These are phyloP conservation scores for honey bee (Apis mellifera) DNA, from an alignment of 1,140 invertebrate genomes.

Conservation along the genomic window Amel_HAv3.1 CM009934.2:4896501-4897000, in stretches of 20 bases:
- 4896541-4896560: too few species aligned
- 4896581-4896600: neutral
- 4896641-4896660: constrained; percentile 6
- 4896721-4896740: neutral
- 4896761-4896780: neutral
- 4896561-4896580: neutral
- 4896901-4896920: too few species aligned
- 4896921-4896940: too few species aligned
- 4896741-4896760: neutral
- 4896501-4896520: too few species aligned
- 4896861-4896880: neutral
- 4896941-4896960: too few species aligned
- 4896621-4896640: neutral
- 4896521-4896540: too few species aligned
- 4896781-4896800: neutral
- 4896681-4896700: neutral
- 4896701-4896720: neutral
- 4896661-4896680: constrained; percentile 17
- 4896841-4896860: neutral
- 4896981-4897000: too few species aligned
- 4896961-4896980: neutral
- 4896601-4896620: neutral
- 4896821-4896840: neutral
- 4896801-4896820: neutral
- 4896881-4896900: neutral